A percentile compares a stretch with the other conserved stretches of the same genome.
Evolutionary conservation across 2,113 vertebrate genomes (phyloP).

Genomic region (Rhineura floridana): DNA sequence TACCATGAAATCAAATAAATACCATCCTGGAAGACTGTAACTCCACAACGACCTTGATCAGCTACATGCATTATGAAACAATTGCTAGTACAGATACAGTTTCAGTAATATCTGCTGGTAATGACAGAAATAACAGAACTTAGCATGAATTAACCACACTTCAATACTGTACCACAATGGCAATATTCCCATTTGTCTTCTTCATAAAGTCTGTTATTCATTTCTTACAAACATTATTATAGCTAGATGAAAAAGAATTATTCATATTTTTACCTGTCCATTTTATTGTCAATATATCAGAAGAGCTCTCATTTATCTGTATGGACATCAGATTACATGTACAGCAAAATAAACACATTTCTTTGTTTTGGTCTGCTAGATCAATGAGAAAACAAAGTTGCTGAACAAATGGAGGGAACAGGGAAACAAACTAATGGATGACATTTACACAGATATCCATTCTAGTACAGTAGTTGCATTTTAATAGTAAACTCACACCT

Average conservation of each 20-base stretch:
- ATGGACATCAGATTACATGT: background rate
- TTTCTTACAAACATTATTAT: background rate
- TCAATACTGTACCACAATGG: background rate
- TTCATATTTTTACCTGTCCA: background rate
- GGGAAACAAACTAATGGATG: background rate
- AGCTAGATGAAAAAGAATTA: background rate
- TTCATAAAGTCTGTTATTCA: background rate
- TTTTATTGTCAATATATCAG: background rate
- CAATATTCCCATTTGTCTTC: background rate
- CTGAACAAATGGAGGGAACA: background rate
- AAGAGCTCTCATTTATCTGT: background rate
- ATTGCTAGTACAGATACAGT: background rate
- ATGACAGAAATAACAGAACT: background rate
- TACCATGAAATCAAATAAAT: background rate
- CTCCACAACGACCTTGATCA: background rate
- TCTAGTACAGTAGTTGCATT: background rate
- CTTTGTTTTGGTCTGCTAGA: background rate
- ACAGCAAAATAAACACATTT: background rate
- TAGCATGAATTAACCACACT: background rate
- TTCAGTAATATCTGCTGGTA: background rate
- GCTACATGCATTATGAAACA: background rate
- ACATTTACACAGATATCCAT: background rate
- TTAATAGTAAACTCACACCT: background rate
- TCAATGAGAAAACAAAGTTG: background rate
- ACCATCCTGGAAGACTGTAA: background rate